Percentiles rank a stretch among this genome's conserved stretches.
Conservation (phyloP, 1,140 invertebrate genomes). For the Drosophila pruinosa region DNA sequence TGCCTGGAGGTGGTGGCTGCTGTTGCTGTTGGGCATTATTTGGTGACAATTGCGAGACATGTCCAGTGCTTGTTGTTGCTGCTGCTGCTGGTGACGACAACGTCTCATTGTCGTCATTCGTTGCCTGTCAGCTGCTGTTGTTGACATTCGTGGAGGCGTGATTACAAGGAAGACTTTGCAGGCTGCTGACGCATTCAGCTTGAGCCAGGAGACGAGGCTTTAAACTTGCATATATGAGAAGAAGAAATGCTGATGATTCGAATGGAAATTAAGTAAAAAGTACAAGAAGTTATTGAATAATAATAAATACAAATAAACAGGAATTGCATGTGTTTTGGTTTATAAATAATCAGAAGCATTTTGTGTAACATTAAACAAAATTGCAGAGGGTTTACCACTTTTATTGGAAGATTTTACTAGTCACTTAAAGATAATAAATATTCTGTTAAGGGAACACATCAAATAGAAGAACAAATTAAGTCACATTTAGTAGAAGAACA, state of each 20-base stretch:
- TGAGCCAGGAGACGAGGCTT: neutral
- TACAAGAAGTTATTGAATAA: too few relatives aligned
- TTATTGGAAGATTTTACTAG: too few relatives aligned
- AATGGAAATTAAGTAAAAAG: too few relatives aligned
- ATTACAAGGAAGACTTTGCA: constrained; percentile 2
- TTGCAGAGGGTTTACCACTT: too few relatives aligned
- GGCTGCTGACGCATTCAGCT: neutral
- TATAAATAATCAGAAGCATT: too few relatives aligned
- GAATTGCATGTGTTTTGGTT: too few relatives aligned
- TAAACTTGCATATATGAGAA: neutral
- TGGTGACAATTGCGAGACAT: constrained; percentile 57
- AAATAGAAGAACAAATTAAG: too few relatives aligned
- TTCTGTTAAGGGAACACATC: too few relatives aligned
- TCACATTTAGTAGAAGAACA: too few relatives aligned
- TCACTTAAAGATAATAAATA: too few relatives aligned
- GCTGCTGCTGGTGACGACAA: constrained; percentile 5
- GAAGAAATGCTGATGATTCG: neutral
- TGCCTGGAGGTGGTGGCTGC: constrained; percentile 28
- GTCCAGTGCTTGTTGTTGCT: constrained; percentile 3
- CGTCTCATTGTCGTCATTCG: constrained; percentile 13
- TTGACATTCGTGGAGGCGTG: constrained; percentile 35
- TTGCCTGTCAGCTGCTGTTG: constrained; percentile 16
- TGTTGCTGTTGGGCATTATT: constrained; percentile 49
- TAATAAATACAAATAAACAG: too few relatives aligned
- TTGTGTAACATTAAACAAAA: too few relatives aligned